Evolutionary conservation across 2,888 invertebrate genomes (phyloP).

Genomic region (Tachystola acroxantha): DNA sequence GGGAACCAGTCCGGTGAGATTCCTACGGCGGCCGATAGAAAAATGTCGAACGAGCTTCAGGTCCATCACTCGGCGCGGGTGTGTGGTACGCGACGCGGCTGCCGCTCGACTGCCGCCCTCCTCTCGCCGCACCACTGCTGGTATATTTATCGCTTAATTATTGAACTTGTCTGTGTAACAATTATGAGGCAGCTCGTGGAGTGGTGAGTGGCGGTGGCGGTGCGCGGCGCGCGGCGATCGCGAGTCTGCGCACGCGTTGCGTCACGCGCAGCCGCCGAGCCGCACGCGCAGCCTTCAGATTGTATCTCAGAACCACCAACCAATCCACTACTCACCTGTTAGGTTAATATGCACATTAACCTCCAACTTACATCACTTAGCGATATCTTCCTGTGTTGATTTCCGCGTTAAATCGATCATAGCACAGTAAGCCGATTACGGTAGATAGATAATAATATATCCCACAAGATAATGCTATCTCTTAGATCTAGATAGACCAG

Average conservation of each 20-base stretch:
- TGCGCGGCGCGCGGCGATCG: constrained; percentile 57
- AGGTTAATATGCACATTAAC: constrained; percentile 54
- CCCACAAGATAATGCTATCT: too few relatives aligned
- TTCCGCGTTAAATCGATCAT: constrained; percentile 35
- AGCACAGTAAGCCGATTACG: neutral
- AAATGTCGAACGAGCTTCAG: constrained; percentile 75
- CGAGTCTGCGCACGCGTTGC: constrained; percentile 62
- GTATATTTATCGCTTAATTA: constrained; percentile 77
- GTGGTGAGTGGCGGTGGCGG: constrained; percentile 46
- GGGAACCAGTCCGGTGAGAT: constrained; percentile 82
- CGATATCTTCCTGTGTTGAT: constrained; percentile 52
- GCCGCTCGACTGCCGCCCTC: constrained; percentile 73
- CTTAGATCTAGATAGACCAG: too few relatives aligned
- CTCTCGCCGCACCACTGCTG: constrained; percentile 63
- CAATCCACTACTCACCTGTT: constrained; percentile 54
- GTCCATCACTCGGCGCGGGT: constrained; percentile 63
- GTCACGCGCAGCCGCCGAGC: constrained; percentile 22
- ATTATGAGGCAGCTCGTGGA: constrained; percentile 62
- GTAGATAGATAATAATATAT: neutral
- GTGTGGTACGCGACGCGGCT: constrained; percentile 70
- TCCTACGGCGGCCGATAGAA: constrained; percentile 79
- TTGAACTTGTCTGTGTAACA: constrained; percentile 72
- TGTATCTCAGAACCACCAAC: constrained; percentile 44
- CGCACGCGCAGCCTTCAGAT: constrained; percentile 58
- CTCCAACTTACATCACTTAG: constrained; percentile 54